phyloP scores from a whole-genome alignment of 2,888 invertebrate genomes.

The Polyommatus icarus region DNA sequence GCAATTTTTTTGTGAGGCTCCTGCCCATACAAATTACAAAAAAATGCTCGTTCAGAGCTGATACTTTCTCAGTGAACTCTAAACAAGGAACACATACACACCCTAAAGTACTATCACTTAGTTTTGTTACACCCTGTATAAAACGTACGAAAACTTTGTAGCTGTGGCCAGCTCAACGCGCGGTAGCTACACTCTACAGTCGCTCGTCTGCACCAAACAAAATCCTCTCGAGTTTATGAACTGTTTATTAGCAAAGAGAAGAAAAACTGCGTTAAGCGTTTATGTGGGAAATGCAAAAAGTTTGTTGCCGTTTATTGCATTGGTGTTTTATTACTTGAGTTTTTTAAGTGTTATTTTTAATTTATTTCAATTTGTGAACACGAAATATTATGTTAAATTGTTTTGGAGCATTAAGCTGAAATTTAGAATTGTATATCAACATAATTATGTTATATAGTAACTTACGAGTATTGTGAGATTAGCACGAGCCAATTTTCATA shows the following conservation, averaged over 20 bases:
- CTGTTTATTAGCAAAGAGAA: conserved; percentile 15
- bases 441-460: no score
- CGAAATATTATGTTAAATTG: not conserved
- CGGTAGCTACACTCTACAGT: no score
- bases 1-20: no score
- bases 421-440: no score
- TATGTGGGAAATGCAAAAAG: conserved; percentile 10
- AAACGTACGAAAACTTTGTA: no score
- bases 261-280: conserved; percentile 14
- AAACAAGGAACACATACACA: no score
- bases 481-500: no score
- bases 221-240: conserved; percentile 11
- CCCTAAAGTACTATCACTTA: no score
- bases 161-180: no score
- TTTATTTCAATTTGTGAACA: not conserved
- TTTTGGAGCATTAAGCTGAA: not conserved
- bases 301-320: not conserved
- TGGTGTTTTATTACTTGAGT: not conserved
- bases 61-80: no score
- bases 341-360: not conserved
- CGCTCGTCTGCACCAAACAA: not conserved
- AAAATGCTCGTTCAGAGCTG: not conserved
- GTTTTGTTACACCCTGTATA: no score
- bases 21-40: not conserved
- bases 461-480: no score